Base-by-base conservation (phyloP, 2,797 vertebrate species). In the Oreochromis grahami region DNA sequence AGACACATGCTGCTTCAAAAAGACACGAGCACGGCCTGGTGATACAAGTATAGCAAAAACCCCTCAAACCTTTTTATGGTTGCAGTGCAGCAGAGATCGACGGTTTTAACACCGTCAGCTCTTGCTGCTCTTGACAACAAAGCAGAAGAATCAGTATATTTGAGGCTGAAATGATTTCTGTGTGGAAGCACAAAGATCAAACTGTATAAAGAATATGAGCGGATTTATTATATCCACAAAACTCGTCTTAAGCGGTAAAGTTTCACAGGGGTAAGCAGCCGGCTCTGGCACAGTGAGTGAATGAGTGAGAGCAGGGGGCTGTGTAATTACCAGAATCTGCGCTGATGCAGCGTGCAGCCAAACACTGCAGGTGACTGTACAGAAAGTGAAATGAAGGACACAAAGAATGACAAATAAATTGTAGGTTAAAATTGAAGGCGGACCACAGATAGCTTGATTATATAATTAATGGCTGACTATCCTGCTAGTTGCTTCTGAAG, bases 111-210 rank as follows among this genome's bases (percentile, higher is more conserved):
- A 70, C 19, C 29, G 87, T 52, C 51, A 4, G 21, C 29, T 43
- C 45, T 58, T 48, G 38, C 52, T 83, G 80, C 86, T 84, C 74
- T 77, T 87, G 82, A 86, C 86, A 80, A 86, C 82, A 72, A 43
- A 82, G 82, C 76, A 29, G 45, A 29, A 52, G 51, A 74, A 82
- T 81, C 32, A 24, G 21, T 48, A 50, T 74, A 74, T 83, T 51
- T 74, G 45, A 76, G 56, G 51, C 8, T 56, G 50, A 60, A 81
- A 85, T 52, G 6, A 76, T 80, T 85, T 19, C 77, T 63, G 21
- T 50, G 52, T 60, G 7, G 24, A 53, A 72, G 15, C 45, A 68
- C 38, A 87, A 76, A 48, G 6, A 32, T 58, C 8, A 81, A 79
- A 85, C 29, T 6, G 4, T 38, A 15, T n/a, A 34, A 79, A 32